Percentiles rank a stretch among this genome's conserved stretches.
phyloP scores from a whole-genome alignment of 1,140 invertebrate species.

The Hypothenemus hampei region DNA sequence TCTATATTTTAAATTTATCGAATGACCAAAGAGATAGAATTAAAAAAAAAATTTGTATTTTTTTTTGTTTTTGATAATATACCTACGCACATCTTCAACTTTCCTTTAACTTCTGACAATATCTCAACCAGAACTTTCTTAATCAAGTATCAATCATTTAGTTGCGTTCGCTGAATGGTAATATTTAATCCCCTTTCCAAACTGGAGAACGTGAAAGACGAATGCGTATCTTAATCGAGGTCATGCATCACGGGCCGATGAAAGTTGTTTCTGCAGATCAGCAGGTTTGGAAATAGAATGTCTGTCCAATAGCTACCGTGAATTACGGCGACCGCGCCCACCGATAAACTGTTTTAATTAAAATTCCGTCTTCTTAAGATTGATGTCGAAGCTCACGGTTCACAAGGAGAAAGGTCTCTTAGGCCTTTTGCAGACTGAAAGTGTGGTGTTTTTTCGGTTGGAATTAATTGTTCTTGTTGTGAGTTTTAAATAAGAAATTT shows the following conservation, averaged over 20 bases:
- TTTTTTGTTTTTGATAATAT: not conserved
- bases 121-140: not conserved
- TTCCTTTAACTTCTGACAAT: not conserved
- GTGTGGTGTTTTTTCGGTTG: too few species aligned
- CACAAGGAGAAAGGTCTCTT: too few species aligned
- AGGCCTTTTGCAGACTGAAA: too few species aligned
- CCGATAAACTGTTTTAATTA: conserved; percentile 48
- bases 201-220: conserved; percentile 30
- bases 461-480: too few species aligned
- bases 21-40: not conserved
- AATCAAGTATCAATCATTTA: too few species aligned
- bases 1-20: not conserved
- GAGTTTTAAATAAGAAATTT: too few species aligned
- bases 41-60: not conserved
- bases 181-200: conserved; percentile 1
- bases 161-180: too few species aligned
- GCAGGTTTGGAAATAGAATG: conserved; percentile 40
- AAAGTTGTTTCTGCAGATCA: conserved; percentile 47
- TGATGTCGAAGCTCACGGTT: too few species aligned
- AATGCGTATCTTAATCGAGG: conserved; percentile 39
- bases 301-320: conserved; percentile 40
- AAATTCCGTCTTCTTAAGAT: conserved; percentile 45
- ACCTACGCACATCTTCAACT: not conserved
- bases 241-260: conserved; percentile 46
- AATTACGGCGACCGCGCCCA: conserved; percentile 46